These are phyloP conservation scores for Hippocampus kuda DNA, from an alignment of 2,797 vertebrate genomes.

Conservation along the genomic window DNA sequence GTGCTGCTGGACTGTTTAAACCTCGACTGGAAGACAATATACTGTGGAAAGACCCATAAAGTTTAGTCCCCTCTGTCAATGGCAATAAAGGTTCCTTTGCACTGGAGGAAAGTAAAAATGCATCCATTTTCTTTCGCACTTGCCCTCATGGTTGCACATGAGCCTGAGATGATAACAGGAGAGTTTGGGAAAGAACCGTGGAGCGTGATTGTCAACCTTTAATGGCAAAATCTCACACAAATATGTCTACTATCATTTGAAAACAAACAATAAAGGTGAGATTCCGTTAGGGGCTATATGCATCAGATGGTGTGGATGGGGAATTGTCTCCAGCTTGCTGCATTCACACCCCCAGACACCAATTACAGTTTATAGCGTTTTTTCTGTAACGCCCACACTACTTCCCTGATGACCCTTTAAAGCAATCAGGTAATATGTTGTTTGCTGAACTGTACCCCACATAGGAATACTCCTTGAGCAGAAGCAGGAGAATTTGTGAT, in stretches of 20 bases:
- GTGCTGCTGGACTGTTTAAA: constrained; percentile 52
- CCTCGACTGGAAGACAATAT: constrained; percentile 46
- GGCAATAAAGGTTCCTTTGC: constrained; percentile 76
- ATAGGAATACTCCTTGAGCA: background rate
- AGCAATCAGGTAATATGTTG: no score
- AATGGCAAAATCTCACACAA: background rate
- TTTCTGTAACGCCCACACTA: no score
- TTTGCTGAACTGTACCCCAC: background rate
- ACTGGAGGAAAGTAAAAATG: constrained; percentile 22
- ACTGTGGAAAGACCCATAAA: constrained; percentile 41
- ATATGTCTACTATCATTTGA: background rate
- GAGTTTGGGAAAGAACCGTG: background rate
- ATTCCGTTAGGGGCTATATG: no score
- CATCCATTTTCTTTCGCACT: background rate
- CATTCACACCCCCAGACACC: no score
- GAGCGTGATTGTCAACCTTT: background rate
- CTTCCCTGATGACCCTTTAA: no score
- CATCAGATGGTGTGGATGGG: no score
- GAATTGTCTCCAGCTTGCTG: no score
- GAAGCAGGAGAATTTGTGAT: background rate
- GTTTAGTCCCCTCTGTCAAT: constrained; percentile 61
- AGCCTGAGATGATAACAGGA: background rate
- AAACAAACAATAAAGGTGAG: no score
- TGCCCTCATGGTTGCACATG: background rate
- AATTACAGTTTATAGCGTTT: no score